Conservation (phyloP, 1,140 invertebrate genomes). For the Drosophila lini region DNA sequence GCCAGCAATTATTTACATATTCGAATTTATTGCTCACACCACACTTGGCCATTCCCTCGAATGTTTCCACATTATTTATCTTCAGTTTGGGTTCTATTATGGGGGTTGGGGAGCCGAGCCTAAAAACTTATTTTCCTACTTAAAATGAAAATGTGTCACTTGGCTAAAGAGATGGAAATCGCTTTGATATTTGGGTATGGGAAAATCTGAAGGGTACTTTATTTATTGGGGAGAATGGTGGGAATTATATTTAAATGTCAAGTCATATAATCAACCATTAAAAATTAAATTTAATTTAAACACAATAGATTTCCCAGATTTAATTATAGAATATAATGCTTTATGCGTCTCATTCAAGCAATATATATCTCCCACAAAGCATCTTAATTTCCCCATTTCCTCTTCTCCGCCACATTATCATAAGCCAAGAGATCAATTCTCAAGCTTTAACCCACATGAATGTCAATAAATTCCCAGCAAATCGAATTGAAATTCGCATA, state of each 20-base stretch:
- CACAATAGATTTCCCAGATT: neutral
- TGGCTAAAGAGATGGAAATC: slow-evolving; percentile 4
- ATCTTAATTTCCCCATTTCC: slow-evolving; percentile 6
- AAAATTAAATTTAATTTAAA: neutral
- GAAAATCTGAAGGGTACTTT: neutral
- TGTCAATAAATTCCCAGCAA: slow-evolving; percentile 58
- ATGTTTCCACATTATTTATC: slow-evolving; percentile 44
- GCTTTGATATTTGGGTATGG: neutral
- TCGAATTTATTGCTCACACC: slow-evolving; percentile 65
- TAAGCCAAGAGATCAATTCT: slow-evolving; percentile 13
- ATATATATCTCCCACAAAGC: neutral
- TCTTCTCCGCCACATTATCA: neutral
- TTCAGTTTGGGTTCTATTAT: slow-evolving; percentile 30
- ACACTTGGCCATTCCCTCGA: slow-evolving; percentile 50
- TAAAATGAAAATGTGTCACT: slow-evolving; percentile 11
- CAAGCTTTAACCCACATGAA: slow-evolving; percentile 55
- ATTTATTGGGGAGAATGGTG: neutral
- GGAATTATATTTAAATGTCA: neutral
- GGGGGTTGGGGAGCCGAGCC: neutral
- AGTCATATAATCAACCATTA: neutral
- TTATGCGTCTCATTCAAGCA: neutral
- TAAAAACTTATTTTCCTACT: slow-evolving; percentile 11
- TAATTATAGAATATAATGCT: neutral
- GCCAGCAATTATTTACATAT: slow-evolving; percentile 75
- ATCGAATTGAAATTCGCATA: slow-evolving; percentile 74